phyloP scores from a whole-genome alignment of 2,888 invertebrate genomes.

The Microctonus brassicae region DNA sequence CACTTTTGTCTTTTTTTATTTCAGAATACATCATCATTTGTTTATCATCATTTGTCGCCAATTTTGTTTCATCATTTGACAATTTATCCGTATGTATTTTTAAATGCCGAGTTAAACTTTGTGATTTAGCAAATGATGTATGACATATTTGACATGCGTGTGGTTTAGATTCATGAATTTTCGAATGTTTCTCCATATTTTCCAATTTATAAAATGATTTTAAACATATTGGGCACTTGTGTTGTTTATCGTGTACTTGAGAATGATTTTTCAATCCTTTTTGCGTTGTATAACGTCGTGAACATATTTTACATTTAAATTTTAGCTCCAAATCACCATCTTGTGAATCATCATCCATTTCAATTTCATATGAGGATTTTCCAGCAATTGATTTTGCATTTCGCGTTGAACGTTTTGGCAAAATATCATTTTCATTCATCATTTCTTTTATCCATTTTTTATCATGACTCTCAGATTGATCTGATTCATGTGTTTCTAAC shows the following conservation, averaged over 20 bases:
- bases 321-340: conserved; percentile 50
- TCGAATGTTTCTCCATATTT: conserved; percentile 62
- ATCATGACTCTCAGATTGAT: conserved; percentile 4
- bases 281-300: conserved; percentile 60
- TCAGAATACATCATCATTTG: conserved; percentile 25
- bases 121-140: conserved; percentile 58
- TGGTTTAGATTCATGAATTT: conserved; percentile 57
- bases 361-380: conserved; percentile 55
- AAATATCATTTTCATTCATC: conserved; percentile 26
- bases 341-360: conserved; percentile 53
- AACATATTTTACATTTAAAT: conserved; percentile 62
- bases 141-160: conserved; percentile 62
- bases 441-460: conserved; percentile 42
- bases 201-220: conserved; percentile 62
- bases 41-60: conserved; percentile 34
- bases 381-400: conserved; percentile 55
- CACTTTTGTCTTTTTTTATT: conserved; percentile 50
- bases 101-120: conserved; percentile 58
- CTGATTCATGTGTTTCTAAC: conserved; percentile 26
- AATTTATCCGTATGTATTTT: conserved; percentile 52
- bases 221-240: conserved; percentile 60
- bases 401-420: conserved; percentile 52
- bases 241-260: conserved; percentile 62
- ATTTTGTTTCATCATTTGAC: conserved; percentile 42
- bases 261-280: conserved; percentile 65